Base-by-base conservation (phyloP, 2,888 invertebrate genomes). In the Nemotelus nigrinus region DNA sequence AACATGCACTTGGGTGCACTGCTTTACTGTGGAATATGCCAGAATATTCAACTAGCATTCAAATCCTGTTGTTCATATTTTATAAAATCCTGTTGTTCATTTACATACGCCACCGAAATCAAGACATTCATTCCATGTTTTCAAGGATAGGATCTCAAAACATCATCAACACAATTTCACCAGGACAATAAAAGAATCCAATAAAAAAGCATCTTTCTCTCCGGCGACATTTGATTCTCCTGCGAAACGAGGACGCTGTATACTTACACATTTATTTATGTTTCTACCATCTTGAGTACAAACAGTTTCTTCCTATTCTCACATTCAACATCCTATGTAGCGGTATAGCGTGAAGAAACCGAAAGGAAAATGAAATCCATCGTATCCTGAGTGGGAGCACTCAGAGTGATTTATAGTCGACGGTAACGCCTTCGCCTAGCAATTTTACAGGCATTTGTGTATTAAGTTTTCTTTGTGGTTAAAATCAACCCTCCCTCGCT, bases 351-450 rank as follows among this genome's bases (percentile, higher is more conserved):
- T 7, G 43, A 43, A 63, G 63, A 25, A 63, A n/a, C 55, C 55
- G 4, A 43, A 55, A 70, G 70, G 74, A 60, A 47, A 74, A 74
- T 74, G 76, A 65, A 76, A 53, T 65, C 76, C 55, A 76, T 72
- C 58, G 58, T 47, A 77, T 63, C 50, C 67, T 70, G 77, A 77
- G 77, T 77, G 77, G 77, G 77, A 58, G 70, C 77, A 77, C 77
- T 77, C 77, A 77, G 50, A 77, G 77, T 77, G 77, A 77, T 77
- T 77, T 77, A 77, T 77, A 60, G 60, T 25, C 47, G n/a, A 47
- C 3, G 64, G 70, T n/a, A 63, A 70, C 77, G 77, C 77, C 77
- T 53, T 60, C 70, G 76, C 84, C 83, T 84, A 83, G 76, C 78
- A 79, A 79, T 79, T 78, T 78, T 79, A 79, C 76, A 79, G 78